These are phyloP conservation scores for Caenorhabditis latens DNA, from an alignment of 1,140 invertebrate species.

Conservation along the genomic window DNA sequence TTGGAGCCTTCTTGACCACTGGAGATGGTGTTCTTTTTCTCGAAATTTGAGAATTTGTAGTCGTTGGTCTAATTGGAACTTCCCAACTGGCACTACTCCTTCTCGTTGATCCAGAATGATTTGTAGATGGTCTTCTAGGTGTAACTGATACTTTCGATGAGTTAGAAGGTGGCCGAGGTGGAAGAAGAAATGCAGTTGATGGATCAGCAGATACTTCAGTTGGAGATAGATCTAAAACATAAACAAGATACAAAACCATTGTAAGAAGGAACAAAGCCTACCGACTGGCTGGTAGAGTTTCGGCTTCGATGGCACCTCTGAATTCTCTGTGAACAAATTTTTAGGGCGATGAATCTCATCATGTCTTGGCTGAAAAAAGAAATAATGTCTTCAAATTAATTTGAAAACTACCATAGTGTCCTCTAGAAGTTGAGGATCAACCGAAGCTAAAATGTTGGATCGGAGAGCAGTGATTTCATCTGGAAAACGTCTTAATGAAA, in stretches of 20 bases:
- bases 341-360: slow-evolving; percentile 49
- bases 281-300: slow-evolving; percentile 60
- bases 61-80: slow-evolving; percentile 17
- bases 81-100: slow-evolving; percentile 25
- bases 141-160: background rate
- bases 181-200: slow-evolving; percentile 48
- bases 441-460: slow-evolving; percentile 51
- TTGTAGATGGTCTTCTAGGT: slow-evolving; percentile 9
- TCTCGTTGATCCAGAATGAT: slow-evolving; percentile 19
- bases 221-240: slow-evolving; percentile 26
- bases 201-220: slow-evolving; percentile 36
- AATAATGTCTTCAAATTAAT: background rate
- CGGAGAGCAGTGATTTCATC: slow-evolving; percentile 65
- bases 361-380: slow-evolving; percentile 4
- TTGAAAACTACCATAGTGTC: slow-evolving; percentile 39
- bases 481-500: background rate
- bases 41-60: slow-evolving; percentile 13
- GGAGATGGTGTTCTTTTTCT: slow-evolving; percentile 27
- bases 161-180: slow-evolving; percentile 27
- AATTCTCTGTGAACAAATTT: background rate
- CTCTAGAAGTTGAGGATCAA: slow-evolving; percentile 58
- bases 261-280: background rate
- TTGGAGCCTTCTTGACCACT: background rate
- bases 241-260: background rate
- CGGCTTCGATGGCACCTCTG: slow-evolving; percentile 7